A percentile compares a stretch with the other conserved stretches of the same genome.
Evolutionary conservation across 2,888 invertebrate species (phyloP).

Genomic region (Odontothrips loti): DNA sequence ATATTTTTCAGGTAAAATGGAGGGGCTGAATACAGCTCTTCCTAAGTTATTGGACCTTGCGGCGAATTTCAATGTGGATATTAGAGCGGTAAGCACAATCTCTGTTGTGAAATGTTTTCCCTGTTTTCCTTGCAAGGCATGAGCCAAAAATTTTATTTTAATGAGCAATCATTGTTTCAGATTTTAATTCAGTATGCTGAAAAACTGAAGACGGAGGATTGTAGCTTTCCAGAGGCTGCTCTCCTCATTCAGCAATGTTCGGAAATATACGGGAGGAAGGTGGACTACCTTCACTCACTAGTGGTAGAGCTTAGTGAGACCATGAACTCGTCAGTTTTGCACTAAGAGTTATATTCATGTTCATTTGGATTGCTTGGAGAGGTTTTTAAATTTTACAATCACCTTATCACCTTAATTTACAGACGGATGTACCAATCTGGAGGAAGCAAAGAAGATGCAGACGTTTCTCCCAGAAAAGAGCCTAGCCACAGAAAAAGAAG

Average conservation of each 20-base stretch:
- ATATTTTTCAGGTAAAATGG: not conserved
- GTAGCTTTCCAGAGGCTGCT: constrained; percentile 14
- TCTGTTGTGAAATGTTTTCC: not conserved
- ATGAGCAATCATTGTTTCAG: not conserved
- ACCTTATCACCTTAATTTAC: not conserved
- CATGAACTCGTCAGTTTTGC: not conserved
- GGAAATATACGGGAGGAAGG: not conserved
- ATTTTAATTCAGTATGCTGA: not conserved
- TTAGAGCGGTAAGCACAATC: not conserved
- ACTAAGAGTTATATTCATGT: not conserved
- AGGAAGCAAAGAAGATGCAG: not conserved
- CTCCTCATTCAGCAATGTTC: not conserved
- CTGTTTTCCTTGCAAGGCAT: not conserved
- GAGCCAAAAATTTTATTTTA: not conserved
- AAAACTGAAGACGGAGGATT: not conserved
- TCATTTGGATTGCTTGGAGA: not conserved
- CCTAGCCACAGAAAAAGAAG: not conserved
- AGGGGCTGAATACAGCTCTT: not conserved
- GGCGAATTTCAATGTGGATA: not conserved
- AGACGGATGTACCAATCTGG: not conserved
- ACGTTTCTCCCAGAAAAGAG: not conserved
- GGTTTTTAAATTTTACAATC: not conserved
- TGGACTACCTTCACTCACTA: not conserved
- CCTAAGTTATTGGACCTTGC: not conserved
- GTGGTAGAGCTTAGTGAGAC: not conserved